Evolutionary conservation across 2,888 invertebrate genomes (phyloP).

Genomic region (Portevinia maculata): DNA sequence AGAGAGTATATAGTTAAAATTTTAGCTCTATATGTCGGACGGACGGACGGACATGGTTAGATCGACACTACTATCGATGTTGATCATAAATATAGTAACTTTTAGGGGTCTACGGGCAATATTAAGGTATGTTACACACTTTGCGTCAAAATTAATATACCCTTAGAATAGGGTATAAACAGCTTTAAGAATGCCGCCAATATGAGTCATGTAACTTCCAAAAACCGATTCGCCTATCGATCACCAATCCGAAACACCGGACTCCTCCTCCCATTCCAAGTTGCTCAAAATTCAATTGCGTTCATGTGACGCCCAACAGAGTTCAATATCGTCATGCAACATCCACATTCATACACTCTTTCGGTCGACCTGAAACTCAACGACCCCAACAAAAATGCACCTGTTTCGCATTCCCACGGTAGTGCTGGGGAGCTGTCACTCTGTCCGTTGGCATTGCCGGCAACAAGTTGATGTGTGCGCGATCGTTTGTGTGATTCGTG

Average conservation of each 20-base stretch:
- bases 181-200: slow-evolving; percentile 2
- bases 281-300: slow-evolving; percentile 9
- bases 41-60: too few species aligned
- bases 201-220: slow-evolving; percentile 9
- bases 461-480: slow-evolving; percentile 71
- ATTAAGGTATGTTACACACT: too few species aligned
- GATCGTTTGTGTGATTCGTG: slow-evolving; percentile 71
- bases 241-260: slow-evolving; percentile 16
- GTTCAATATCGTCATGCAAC: slow-evolving; percentile 6
- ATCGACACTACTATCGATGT: too few species aligned
- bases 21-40: too few species aligned
- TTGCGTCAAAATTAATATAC: too few species aligned
- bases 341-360: background rate
- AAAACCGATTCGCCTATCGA: slow-evolving; percentile 26
- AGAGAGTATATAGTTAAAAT: too few species aligned
- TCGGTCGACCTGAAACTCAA: slow-evolving; percentile 66
- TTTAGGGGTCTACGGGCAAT: too few species aligned
- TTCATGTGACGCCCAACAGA: slow-evolving; percentile 7
- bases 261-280: slow-evolving; percentile 27
- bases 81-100: too few species aligned
- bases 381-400: slow-evolving; percentile 72
- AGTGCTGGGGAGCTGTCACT: slow-evolving; percentile 71
- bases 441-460: slow-evolving; percentile 69
- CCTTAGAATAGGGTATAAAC: too few species aligned
- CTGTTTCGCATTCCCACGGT: slow-evolving; percentile 75